A percentile compares a stretch with the other conserved stretches of the same genome.
These are phyloP conservation scores for Harpegnathos saltator DNA, from an alignment of 1,140 invertebrate species.

Conservation along the genomic window DNA sequence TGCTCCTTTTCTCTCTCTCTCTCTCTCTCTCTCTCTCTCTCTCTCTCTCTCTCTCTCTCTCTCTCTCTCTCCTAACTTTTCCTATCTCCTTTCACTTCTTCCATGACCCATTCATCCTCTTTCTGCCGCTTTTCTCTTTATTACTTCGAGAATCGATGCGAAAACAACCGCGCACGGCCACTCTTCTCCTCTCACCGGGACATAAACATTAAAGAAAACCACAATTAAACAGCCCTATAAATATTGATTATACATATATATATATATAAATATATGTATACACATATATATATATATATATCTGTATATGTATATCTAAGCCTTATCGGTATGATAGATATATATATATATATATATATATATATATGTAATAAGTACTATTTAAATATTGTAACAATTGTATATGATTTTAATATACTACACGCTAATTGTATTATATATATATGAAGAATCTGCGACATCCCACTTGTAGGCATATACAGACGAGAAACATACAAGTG, in stretches of 20 bases:
- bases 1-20: background rate
- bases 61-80: background rate
- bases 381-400: slow-evolving; percentile 87
- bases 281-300: too few relatives aligned
- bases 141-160: slow-evolving; percentile 19
- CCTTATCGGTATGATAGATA: slow-evolving; percentile 84
- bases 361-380: slow-evolving; percentile 86
- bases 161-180: slow-evolving; percentile 44
- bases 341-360: slow-evolving; percentile 86
- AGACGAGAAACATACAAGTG: slow-evolving; percentile 59
- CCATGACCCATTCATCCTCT: background rate
- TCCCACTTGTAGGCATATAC: slow-evolving; percentile 84
- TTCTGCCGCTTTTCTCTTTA: background rate
- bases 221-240: slow-evolving; percentile 83
- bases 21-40: too few relatives aligned
- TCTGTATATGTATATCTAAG: slow-evolving; percentile 83
- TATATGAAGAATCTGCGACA: slow-evolving; percentile 86
- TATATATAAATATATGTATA: slow-evolving; percentile 77
- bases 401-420: slow-evolving; percentile 87
- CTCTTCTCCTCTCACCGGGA: slow-evolving; percentile 44
- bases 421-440: slow-evolving; percentile 86
- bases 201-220: slow-evolving; percentile 67
- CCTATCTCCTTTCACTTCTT: background rate
- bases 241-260: slow-evolving; percentile 82
- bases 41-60: background rate